Conservation (phyloP, 1,140 invertebrate species). For the Drosophila busckii region DNA sequence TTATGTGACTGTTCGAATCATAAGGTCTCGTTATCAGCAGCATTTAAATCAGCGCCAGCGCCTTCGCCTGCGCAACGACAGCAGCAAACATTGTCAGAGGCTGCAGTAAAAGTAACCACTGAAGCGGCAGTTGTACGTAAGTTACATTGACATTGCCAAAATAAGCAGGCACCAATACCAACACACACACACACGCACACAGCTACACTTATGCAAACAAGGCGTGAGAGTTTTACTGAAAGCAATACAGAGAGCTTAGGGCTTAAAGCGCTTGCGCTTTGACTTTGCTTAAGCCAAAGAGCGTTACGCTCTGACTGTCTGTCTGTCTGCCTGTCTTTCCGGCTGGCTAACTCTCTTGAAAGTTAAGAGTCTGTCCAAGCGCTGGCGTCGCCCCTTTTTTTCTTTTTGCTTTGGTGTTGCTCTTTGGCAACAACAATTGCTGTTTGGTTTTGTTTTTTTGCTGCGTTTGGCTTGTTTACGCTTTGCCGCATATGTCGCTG, state of each 20-base stretch:
- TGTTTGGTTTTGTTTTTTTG: conserved; percentile 30
- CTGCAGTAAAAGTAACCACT: conserved; percentile 63
- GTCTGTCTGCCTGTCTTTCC: too few relatives aligned
- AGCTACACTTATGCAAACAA: conserved; percentile 12
- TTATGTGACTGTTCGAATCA: conserved; percentile 64
- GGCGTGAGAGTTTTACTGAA: conserved; percentile 2
- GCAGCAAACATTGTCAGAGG: conserved; percentile 13
- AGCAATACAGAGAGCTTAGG: background rate
- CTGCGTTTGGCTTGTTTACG: conserved; percentile 53
- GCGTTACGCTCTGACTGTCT: too few relatives aligned
- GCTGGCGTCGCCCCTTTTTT: conserved; percentile 46
- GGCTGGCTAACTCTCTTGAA: too few relatives aligned
- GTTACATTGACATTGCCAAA: conserved; percentile 73
- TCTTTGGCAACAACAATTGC: too few relatives aligned
- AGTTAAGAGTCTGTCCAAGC: too few relatives aligned
- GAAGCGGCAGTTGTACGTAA: conserved; percentile 74
- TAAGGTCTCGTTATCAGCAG: conserved; percentile 74
- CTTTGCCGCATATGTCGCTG: conserved; percentile 69
- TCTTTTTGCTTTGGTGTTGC: conserved; percentile 22
- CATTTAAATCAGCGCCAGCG: conserved; percentile 67
- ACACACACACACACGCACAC: conserved; percentile 11
- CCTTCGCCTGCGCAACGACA: background rate
- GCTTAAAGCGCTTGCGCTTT: conserved; percentile 28
- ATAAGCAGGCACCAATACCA: conserved; percentile 10
- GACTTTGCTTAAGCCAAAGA: conserved; percentile 17